Base-by-base conservation (phyloP, 2,888 invertebrate species). In the Pardosa pseudoannulata region DNA sequence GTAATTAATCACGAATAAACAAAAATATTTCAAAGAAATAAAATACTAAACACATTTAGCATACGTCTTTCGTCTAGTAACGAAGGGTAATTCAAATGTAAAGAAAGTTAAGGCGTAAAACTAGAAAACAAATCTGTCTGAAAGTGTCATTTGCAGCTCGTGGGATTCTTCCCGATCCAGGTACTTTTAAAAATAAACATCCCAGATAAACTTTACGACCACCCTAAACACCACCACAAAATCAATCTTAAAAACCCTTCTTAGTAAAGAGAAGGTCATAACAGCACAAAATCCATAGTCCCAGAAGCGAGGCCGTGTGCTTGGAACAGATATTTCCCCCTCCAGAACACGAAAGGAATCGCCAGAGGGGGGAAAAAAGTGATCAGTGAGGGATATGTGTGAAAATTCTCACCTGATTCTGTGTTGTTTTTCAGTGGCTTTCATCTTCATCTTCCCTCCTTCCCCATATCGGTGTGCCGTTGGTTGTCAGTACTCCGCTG, bases 361-460 rank as follows among this genome's bases (percentile, higher is more conserved):
- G 36, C 11, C 6, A 36, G 36, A 36, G 2, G 1, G 16, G 2
- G 1, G 16, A 56, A 56, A 56, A 56, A 6, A 13, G n/a, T 23
- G 11, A 56, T 56, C 5, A 23, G 19, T 23, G 5, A 3, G 7
- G 23, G 16, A 23, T 23, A 46, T 46, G n/a, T 16, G 46, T 56
- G 23, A 19, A 56, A 56, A 23, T 56, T 56, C 56, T 56, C 56
- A 56, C 56, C 56, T 56, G 56, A 56, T 56, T 56, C 56, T 56
- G 5, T 56, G 23, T 23, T 23, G 56, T 6, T 56, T 56, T 23
- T 23, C 16, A 16, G 16, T 23, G 6, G 19, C 56, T 16, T 16
- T 56, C 56, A 56, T 56, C 56, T 56, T 23, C 56, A 56, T 56
- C 56, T 56, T 23, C 56, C 56, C 23, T 56, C 23, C 23, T 11